Evolutionary conservation across 2,888 invertebrate genomes (phyloP), one percentile per base, ranked within the genome.

Genomic region (Acanthacorydalis orientalis): DNA sequence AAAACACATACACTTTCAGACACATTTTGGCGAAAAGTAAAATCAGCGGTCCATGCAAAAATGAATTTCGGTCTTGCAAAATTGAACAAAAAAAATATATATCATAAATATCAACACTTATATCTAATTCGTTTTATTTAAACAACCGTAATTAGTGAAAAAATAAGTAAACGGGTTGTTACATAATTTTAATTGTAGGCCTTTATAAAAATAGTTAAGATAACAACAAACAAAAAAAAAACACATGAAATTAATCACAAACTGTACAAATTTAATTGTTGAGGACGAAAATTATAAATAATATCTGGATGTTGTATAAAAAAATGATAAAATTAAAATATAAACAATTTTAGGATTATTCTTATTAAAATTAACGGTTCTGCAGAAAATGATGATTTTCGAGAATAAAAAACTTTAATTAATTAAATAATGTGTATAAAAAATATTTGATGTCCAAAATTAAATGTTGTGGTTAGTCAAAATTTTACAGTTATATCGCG

Each of bases 261-360:
- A 15, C 44, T 44, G 44, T 44, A 44, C 44, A 44, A 44, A 44
- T 44, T 44, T 44, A 14, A 44, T 31, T 44, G 44, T 44, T 44
- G 44, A 34, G 12, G 34, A 44, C 32, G 34, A 41, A 41, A 41
- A n/a, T 9, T 16, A 40, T 11, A 41, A 16, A 41, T 23, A 41
- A 33, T 14, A 44, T 23, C 15, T 44, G 12, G 15, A 44, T 44
- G 44, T 44, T 44, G 44, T 44, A 35, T 31, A 44, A 33, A 33
- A 43, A 23, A 23, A 23, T 23, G 23, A 23, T 23, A 23, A 23
- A 23, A 23, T 23, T 4, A 23, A 23, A 23, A 23, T 23, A 23
- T 23, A 23, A 23, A 23, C 23, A 23, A 23, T 23, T 23, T 23
- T 23, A 23, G 23, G 23, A 23, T 23, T 23, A 23, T 23, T 23